These are phyloP conservation scores for Hyposmocoma kahamanoa DNA, from an alignment of 1,140 invertebrate species.

Conservation along the genomic window DNA sequence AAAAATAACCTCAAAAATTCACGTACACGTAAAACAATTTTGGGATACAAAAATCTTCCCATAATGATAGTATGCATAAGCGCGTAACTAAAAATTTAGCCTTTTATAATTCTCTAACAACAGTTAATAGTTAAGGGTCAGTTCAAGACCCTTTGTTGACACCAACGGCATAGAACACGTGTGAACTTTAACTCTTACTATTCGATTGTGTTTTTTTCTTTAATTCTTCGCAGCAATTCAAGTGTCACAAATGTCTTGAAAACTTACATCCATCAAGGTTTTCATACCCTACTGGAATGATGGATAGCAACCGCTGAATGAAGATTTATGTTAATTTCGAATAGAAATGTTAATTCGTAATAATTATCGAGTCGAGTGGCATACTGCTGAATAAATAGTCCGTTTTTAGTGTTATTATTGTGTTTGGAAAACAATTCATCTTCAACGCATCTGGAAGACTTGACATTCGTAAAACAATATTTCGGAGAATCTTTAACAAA, in stretches of 20 bases:
- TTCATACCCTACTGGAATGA: constrained; percentile 32
- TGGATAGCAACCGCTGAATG: constrained; percentile 54
- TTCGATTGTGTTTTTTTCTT: constrained; percentile 23
- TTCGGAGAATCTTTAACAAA: too few relatives aligned
- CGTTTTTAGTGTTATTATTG: constrained; percentile 28
- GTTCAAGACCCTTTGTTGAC: constrained; percentile 23
- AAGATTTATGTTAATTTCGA: constrained; percentile 54
- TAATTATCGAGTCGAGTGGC: constrained; percentile 49
- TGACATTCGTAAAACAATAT: too few relatives aligned
- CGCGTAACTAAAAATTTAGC: too few relatives aligned
- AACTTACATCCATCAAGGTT: constrained; percentile 34
- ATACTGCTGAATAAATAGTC: constrained; percentile 50
- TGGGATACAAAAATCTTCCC: too few relatives aligned
- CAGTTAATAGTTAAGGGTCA: too few relatives aligned
- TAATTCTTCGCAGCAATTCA: constrained; percentile 48
- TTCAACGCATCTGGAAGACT: too few relatives aligned
- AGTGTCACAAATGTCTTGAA: constrained; percentile 58
- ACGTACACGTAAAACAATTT: too few relatives aligned
- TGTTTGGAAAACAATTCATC: too few relatives aligned
- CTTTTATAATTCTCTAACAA: too few relatives aligned
- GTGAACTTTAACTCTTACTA: constrained; percentile 46
- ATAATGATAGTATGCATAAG: too few relatives aligned
- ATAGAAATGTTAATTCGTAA: constrained; percentile 61
- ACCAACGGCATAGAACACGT: constrained; percentile 34
- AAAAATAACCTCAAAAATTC: too few relatives aligned